Conservation (phyloP, 2,797 vertebrate genomes). For the Prunella strophiata region DNA sequence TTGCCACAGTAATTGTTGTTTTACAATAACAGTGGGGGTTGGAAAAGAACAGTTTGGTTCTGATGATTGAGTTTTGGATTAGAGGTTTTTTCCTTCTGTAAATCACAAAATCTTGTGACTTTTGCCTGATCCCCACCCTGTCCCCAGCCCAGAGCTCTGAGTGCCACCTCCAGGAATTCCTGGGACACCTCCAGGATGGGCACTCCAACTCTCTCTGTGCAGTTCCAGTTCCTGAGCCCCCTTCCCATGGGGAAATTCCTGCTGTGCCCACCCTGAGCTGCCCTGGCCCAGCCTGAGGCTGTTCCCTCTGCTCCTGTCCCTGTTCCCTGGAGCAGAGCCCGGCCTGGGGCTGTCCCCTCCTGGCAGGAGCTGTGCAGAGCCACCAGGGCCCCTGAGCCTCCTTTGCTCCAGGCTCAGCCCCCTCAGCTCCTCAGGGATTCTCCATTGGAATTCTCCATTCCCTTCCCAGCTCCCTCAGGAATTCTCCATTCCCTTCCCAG, state of each 20-base stretch:
- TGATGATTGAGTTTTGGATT: not conserved
- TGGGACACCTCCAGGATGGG: not conserved
- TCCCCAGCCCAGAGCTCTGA: not conserved
- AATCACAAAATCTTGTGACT: not conserved
- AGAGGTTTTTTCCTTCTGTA: not conserved
- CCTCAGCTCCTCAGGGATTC: not conserved
- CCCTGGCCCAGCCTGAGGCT: not conserved
- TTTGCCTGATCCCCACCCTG: fast-evolving
- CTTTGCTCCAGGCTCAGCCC: not conserved
- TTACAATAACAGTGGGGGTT: not conserved
- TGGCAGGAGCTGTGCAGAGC: not conserved
- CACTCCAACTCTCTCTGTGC: not conserved
- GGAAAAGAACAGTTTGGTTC: slow-evolving; percentile 27
- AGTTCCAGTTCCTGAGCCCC: fast-evolving
- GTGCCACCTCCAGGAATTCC: not conserved
- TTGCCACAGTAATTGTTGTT: slow-evolving; percentile 48
- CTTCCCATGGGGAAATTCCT: not conserved
- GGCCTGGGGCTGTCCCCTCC: not conserved
- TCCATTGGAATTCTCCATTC: not conserved
- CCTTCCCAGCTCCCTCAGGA: no score
- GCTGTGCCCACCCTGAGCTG: not conserved
- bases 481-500: no score
- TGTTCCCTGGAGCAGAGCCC: not conserved
- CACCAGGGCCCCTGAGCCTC: not conserved
- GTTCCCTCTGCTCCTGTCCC: not conserved